Base-by-base conservation (phyloP, 2,888 invertebrate genomes). In the Poecilobothrus nobilitatus region DNA sequence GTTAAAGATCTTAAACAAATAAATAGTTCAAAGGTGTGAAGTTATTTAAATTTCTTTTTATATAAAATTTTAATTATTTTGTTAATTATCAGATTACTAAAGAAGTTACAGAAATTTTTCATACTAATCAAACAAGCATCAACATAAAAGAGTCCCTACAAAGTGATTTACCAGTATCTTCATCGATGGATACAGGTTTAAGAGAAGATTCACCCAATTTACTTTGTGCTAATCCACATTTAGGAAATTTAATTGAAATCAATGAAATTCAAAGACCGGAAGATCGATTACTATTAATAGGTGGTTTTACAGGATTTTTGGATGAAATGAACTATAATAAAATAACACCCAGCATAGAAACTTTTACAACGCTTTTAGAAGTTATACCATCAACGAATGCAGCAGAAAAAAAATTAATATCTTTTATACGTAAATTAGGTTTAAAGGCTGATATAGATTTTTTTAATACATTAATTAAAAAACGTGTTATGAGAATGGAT, bases 391-490 rank as follows among this genome's bases (percentile, higher is more conserved):
- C 86, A 33, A 87, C 86, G 20, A 76, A 80, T 71, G 83, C 86
- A 68, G 87, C 88, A 20, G 95, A 97, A 79, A 84, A 87, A 68
- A 86, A 86, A 71, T 77, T 95, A 10, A 76, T 95, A 7, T 80
- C 81, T 67, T 80, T 83, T 68, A 87, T 94, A 80, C 85, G 86
- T 69, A 80, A 81, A 70, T 81, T 81, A 63, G 83, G 86, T 12
- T 78, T 93, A 0, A 85, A 84, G 74, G 84, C 89, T 2, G 94
- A 96, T 81, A 86, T 91, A 69, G 89, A 89, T 78, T 94, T 95
- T 79, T 94, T 88, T 76, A 96, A 95, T 79, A 87, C 90, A 82
- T 84, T 96, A 12, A 94, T 97, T 68, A 92, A 91, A 76, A 92
- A 89, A 77, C 86, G 93, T 70, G 89, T 89, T 76, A 82, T 88